Conservation (phyloP, 2,797 vertebrate genomes). For the Hippocampus kuda region DNA sequence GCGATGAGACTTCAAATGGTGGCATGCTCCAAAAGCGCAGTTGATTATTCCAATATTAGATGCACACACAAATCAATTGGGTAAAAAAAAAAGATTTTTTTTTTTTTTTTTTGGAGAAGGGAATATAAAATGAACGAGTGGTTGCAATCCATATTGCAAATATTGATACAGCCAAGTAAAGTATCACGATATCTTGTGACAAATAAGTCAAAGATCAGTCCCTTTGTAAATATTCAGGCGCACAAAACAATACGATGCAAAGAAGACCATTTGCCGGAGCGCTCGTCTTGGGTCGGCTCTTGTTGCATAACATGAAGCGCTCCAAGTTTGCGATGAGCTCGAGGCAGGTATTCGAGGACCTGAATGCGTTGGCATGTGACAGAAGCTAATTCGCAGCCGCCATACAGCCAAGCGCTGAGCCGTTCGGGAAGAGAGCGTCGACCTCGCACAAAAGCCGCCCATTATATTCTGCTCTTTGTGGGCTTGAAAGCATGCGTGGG, state of each 20-base stretch:
- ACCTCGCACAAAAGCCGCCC: not conserved
- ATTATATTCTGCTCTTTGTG: constrained; percentile 7
- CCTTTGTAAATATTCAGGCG: not conserved
- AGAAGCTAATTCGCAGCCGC: not conserved
- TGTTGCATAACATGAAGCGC: not conserved
- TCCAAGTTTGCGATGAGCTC: not conserved
- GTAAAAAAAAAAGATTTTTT: no score
- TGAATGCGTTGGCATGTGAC: not conserved
- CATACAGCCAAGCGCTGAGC: not conserved
- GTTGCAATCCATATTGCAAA: no score
- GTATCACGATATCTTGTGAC: not conserved
- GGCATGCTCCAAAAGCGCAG: not conserved
- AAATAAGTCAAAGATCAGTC: not conserved
- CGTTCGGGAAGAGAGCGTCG: not conserved
- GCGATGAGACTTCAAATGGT: not conserved
- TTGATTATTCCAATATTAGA: no score
- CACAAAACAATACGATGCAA: not conserved
- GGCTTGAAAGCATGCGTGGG: constrained; percentile 9
- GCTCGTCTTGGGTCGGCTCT: not conserved
- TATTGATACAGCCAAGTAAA: no score
- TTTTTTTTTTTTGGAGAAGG: no score
- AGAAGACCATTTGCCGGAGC: not conserved
- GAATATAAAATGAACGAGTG: no score
- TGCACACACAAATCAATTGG: no score
- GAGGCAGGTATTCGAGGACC: not conserved